Evolutionary conservation across 53 echinoderm and acorn worm species (phyloP), one percentile per base, ranked within the genome.

Genomic region (Holothuria leucospilota): DNA sequence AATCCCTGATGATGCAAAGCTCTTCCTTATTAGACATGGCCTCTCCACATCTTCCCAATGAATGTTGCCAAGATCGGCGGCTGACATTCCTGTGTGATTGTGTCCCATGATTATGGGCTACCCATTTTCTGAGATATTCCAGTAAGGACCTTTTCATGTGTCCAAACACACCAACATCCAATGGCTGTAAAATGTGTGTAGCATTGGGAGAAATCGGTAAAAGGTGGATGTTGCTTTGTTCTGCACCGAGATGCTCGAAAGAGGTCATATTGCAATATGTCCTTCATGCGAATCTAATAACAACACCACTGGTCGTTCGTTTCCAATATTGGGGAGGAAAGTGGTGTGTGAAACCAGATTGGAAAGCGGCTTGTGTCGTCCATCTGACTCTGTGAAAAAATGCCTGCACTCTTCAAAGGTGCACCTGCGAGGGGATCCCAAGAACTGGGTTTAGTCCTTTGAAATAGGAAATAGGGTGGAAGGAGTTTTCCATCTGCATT

Each of bases 111-210:
- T 80, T 13, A 13, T 8, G 11, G 1, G n/a, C n/a, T n/a, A n/a
- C n/a, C n/a, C n/a, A n/a, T n/a, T n/a, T n/a, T n/a, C n/a, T n/a
- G n/a, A n/a, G 62, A 26, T 80, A 9, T 2, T 80, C 80, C 80
- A 59, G 58, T 25, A 28, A 80, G 59, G 59, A 29, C 61, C 23
- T 80, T 69, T 88, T 88, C 88, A 88, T 46, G 28, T 64, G 82
- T 27, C 69, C 81, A 81, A n/a, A n/a, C n/a, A n/a, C n/a, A n/a
- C n/a, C n/a, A n/a, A n/a, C n/a, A n/a, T n/a, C n/a, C n/a, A n/a
- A n/a, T n/a, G n/a, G n/a, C n/a, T n/a, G n/a, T n/a, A n/a, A n/a
- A n/a, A n/a, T n/a, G n/a, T n/a, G n/a, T n/a, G n/a, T n/a, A n/a
- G n/a, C n/a, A n/a, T n/a, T n/a, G n/a, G n/a, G n/a, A n/a, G n/a